These are phyloP conservation scores for Magallana ariakensis DNA, from an alignment of 1,140 invertebrate species.

Conservation along the genomic window DNA sequence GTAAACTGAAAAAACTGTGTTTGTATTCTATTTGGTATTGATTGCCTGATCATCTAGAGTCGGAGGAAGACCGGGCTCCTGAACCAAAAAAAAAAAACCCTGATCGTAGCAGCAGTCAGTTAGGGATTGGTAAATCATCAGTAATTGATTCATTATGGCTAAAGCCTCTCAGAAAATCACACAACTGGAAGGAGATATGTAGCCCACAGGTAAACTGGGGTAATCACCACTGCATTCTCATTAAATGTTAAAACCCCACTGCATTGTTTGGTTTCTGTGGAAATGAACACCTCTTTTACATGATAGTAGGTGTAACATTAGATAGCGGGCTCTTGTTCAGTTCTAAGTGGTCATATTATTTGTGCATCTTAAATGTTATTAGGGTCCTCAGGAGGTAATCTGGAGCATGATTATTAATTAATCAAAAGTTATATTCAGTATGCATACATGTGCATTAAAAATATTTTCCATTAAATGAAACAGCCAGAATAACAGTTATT, in stretches of 20 bases:
- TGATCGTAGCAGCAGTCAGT: neutral
- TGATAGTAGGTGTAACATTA: neutral
- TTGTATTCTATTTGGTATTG: constrained; percentile 25
- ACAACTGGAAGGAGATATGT: constrained; percentile 23
- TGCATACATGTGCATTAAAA: too few relatives aligned
- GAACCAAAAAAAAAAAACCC: neutral
- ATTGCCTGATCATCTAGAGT: neutral
- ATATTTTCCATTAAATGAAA: too few relatives aligned
- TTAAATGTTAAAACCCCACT: constrained; percentile 23
- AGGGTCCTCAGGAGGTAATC: neutral
- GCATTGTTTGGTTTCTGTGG: constrained; percentile 3
- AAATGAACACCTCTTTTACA: neutral
- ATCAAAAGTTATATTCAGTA: too few relatives aligned
- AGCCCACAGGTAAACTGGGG: constrained; percentile 25
- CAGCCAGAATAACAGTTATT: neutral
- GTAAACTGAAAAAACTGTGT: neutral
- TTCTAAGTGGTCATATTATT: neutral
- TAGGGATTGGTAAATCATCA: constrained; percentile 28
- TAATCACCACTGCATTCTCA: constrained; percentile 34
- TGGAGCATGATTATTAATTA: neutral
- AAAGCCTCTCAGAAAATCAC: constrained; percentile 28
- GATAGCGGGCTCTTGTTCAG: neutral
- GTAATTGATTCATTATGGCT: constrained; percentile 36
- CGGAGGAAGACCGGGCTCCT: neutral
- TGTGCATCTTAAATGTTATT: neutral